Conservation (phyloP, 2,888 invertebrate genomes). For the Andricus quercusramuli region DNA sequence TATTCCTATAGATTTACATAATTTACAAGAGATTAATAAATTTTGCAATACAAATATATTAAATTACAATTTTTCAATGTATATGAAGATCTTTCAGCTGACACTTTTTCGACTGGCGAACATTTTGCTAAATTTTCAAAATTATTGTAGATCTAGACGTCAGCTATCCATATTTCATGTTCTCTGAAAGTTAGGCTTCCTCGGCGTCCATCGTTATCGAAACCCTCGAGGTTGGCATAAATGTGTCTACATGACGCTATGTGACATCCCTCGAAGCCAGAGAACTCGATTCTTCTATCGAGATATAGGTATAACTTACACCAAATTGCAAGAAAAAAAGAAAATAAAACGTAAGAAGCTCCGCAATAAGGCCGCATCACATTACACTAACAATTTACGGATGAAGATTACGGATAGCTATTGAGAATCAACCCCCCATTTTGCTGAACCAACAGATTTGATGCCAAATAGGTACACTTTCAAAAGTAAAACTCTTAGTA, state of each 20-base stretch:
- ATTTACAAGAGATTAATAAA: neutral
- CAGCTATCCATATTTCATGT: neutral
- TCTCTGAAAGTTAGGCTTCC: neutral
- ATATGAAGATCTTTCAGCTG: neutral
- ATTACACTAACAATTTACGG: conserved; percentile 5
- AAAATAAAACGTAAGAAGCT: neutral
- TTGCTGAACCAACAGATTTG: too few species aligned
- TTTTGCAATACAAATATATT: neutral
- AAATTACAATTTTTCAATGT: neutral
- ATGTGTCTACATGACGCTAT: conserved; percentile 14
- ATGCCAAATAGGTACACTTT: too few species aligned
- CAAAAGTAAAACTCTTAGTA: too few species aligned
- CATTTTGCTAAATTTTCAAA: neutral
- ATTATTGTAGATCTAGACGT: neutral
- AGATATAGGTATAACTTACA: conserved; percentile 15
- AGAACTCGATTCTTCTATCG: conserved; percentile 22
- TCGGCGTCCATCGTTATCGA: neutral
- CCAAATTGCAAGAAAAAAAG: conserved; percentile 1
- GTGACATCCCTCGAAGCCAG: conserved; percentile 37
- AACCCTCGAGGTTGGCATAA: neutral
- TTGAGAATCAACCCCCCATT: neutral
- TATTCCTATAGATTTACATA: neutral
- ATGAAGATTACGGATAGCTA: conserved; percentile 4
- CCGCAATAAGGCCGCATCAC: neutral
- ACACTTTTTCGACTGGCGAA: neutral